Percentiles rank a stretch among this genome's conserved stretches.
Evolutionary conservation across 2,888 invertebrate genomes (phyloP).

Genomic region (Encarsia formosa): DNA sequence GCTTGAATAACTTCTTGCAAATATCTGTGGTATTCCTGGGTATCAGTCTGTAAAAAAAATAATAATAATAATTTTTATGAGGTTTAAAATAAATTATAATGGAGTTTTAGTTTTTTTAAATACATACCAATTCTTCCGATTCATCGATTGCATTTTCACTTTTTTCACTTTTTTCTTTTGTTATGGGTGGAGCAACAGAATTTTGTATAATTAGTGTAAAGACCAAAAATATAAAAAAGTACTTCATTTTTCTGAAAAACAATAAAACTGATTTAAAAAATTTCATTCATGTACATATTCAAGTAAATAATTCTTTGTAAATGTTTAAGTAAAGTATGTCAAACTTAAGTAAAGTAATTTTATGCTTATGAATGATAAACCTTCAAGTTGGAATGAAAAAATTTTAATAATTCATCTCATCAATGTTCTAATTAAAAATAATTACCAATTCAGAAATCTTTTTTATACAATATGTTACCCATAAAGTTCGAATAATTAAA

Average conservation of each 20-base stretch:
- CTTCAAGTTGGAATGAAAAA: too few relatives aligned
- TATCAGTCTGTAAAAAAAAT: constrained; percentile 27
- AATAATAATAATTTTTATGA: neutral
- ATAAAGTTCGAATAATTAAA: too few relatives aligned
- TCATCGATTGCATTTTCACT: constrained; percentile 40
- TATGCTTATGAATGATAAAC: too few relatives aligned
- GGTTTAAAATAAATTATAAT: constrained; percentile 14
- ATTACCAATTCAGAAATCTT: too few relatives aligned
- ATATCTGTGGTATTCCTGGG: constrained; percentile 81
- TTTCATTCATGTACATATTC: too few relatives aligned
- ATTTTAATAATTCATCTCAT: too few relatives aligned
- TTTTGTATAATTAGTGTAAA: constrained; percentile 35
- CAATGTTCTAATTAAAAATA: too few relatives aligned
- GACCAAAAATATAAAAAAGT: constrained; percentile 19
- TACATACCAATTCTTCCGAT: constrained; percentile 28
- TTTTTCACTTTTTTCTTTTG: constrained; percentile 42
- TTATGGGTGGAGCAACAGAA: constrained; percentile 53
- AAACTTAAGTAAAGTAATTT: too few relatives aligned
- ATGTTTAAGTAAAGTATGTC: too few relatives aligned
- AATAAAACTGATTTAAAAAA: too few relatives aligned
- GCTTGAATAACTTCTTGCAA: constrained; percentile 85
- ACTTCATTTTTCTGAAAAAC: constrained; percentile 30
- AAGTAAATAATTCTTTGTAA: too few relatives aligned
- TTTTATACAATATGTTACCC: too few relatives aligned
- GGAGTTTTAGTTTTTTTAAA: constrained; percentile 5